Conservation (phyloP, 92 coral and sea anemone genomes). For the Isaurus tuberculatus region DNA sequence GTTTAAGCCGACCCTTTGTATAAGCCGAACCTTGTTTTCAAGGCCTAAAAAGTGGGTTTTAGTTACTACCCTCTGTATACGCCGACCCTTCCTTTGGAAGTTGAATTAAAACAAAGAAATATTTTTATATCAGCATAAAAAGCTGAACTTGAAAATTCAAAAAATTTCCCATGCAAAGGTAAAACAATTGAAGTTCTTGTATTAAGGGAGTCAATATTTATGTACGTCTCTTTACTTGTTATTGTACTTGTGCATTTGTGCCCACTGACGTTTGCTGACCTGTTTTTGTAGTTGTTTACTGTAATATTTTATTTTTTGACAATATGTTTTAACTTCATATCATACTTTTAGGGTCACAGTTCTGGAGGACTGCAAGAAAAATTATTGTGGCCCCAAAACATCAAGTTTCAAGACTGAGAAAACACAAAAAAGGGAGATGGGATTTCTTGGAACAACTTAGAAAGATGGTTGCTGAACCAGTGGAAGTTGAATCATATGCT, state of each 20-base stretch:
- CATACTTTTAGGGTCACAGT: conserved; percentile 43
- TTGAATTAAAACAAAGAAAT: too few relatives aligned
- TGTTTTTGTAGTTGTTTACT: not conserved
- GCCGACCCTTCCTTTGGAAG: conserved; percentile 12
- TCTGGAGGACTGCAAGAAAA: conserved; percentile 48
- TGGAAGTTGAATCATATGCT: conserved; percentile 36
- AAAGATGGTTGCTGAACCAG: conserved; percentile 38
- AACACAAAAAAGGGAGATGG: conserved; percentile 25
- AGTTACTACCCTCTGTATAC: conserved; percentile 21
- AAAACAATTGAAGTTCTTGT: conserved; percentile 27
- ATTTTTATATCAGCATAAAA: too few relatives aligned
- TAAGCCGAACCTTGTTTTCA: conserved; percentile 20
- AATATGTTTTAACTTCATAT: not conserved
- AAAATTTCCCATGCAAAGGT: too few relatives aligned
- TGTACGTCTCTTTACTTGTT: not conserved
- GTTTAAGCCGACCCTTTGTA: too few relatives aligned
- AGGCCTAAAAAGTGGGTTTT: conserved; percentile 15
- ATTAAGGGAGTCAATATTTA: not conserved
- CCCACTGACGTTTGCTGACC: not conserved
- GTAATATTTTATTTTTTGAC: conserved; percentile 6
- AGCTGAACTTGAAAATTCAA: too few relatives aligned
- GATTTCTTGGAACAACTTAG: conserved; percentile 39
- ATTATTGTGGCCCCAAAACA: conserved; percentile 14
- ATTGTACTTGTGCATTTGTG: not conserved
- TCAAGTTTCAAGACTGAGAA: conserved; percentile 23